These are phyloP conservation scores for Nymphalis urticae DNA, from an alignment of 2,888 invertebrate genomes.

Conservation along the genomic window DNA sequence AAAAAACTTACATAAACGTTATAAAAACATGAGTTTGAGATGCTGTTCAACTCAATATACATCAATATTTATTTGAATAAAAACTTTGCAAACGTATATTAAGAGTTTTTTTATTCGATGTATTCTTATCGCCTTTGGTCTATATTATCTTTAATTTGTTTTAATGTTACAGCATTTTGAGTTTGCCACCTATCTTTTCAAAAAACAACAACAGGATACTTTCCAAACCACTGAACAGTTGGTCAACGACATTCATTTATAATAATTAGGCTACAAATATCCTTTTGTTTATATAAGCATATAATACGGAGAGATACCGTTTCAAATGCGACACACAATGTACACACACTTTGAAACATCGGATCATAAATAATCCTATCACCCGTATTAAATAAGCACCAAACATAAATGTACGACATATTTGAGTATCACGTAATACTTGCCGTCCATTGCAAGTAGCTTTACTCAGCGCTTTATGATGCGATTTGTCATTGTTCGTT, in stretches of 20 bases:
- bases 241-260: constrained; percentile 1
- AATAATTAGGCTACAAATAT: constrained; percentile 5
- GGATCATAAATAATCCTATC: constrained; percentile 44
- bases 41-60: too few relatives aligned
- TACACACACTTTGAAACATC: constrained; percentile 36
- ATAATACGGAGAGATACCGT: constrained; percentile 12
- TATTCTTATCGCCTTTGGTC: too few relatives aligned
- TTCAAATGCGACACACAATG: constrained; percentile 30
- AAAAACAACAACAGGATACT: constrained; percentile 3
- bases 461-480: neutral
- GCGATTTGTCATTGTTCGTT: neutral
- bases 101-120: too few relatives aligned
- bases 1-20: too few relatives aligned
- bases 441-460: constrained; percentile 7
- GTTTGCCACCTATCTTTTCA: neutral
- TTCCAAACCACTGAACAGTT: neutral
- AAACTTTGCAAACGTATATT: too few relatives aligned
- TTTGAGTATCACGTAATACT: constrained; percentile 30
- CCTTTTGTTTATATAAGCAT: constrained; percentile 3
- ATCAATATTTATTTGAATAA: too few relatives aligned
- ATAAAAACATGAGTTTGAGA: too few relatives aligned
- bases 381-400: constrained; percentile 44
- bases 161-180: too few relatives aligned
- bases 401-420: constrained; percentile 43
- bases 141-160: too few relatives aligned